Conservation (phyloP, 2,888 invertebrate genomes). For the Tenthredo livida region DNA sequence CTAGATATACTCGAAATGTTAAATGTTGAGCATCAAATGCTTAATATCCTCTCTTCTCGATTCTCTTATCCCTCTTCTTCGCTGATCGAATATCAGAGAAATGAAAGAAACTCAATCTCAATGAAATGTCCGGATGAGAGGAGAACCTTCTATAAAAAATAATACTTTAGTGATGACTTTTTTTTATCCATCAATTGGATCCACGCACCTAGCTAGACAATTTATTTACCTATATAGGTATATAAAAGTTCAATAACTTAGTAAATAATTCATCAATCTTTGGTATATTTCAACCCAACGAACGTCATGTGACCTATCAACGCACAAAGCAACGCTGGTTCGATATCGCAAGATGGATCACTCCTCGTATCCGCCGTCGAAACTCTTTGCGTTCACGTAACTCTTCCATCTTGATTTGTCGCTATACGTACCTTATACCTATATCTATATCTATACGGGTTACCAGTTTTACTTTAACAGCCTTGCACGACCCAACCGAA, state of each 20-base stretch:
- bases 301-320: slow-evolving; percentile 55
- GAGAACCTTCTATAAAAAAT: neutral
- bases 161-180: neutral
- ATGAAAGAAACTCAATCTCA: slow-evolving; percentile 24
- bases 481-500: slow-evolving; percentile 8
- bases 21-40: slow-evolving; percentile 48
- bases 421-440: neutral
- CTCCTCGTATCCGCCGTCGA: slow-evolving; percentile 50
- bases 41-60: slow-evolving; percentile 39
- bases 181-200: neutral
- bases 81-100: slow-evolving; percentile 37
- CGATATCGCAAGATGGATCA: slow-evolving; percentile 62
- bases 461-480: slow-evolving; percentile 24
- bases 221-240: neutral
- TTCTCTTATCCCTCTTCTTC: slow-evolving; percentile 14
- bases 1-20: slow-evolving; percentile 39
- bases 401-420: slow-evolving; percentile 62
- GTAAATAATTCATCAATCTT: slow-evolving; percentile 50
- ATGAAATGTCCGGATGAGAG: neutral
- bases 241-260: slow-evolving; percentile 23
- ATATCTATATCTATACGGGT: neutral
- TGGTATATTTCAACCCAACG: slow-evolving; percentile 14
- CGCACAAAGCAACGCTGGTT: slow-evolving; percentile 60
- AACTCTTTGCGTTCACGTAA: slow-evolving; percentile 52
- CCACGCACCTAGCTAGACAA: slow-evolving; percentile 10